A percentile compares a stretch with the other conserved stretches of the same genome.
These are phyloP conservation scores for Callimorpha dominula DNA, from an alignment of 2,888 invertebrate genomes.

Conservation along the genomic window DNA sequence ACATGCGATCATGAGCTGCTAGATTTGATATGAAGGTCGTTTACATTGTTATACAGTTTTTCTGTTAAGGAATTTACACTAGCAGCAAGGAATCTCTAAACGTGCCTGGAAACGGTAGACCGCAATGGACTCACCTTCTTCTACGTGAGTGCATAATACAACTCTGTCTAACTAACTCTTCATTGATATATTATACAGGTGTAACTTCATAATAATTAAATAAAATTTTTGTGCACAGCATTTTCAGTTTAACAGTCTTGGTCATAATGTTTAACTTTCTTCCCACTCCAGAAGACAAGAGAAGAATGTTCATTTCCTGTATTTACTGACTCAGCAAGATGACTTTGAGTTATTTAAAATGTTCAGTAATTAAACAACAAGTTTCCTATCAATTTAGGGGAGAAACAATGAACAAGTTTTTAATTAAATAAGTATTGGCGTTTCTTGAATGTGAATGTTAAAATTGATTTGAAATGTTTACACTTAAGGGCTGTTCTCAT, in stretches of 20 bases:
- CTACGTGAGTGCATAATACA: too few species aligned
- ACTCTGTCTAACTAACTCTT: too few species aligned
- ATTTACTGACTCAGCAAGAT: constrained; percentile 52
- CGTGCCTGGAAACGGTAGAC: too few species aligned
- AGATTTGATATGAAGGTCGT: too few species aligned
- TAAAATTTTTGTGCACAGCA: neutral
- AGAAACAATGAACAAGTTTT: constrained; percentile 66
- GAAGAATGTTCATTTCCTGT: constrained; percentile 51
- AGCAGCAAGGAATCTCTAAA: too few species aligned
- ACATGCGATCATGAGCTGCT: too few species aligned
- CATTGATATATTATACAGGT: neutral
- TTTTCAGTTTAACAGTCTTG: constrained; percentile 5
- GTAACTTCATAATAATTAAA: neutral
- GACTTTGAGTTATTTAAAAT: constrained; percentile 65
- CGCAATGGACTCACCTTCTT: too few species aligned
- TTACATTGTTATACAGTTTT: too few species aligned
- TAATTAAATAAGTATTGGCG: constrained; percentile 74
- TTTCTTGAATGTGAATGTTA: constrained; percentile 56
- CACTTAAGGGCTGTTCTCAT: constrained; percentile 18
- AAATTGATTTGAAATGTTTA: constrained; percentile 65
- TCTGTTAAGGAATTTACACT: too few species aligned
- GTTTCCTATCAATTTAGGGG: constrained; percentile 52
- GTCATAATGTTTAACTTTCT: neutral
- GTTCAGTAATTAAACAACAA: constrained; percentile 64
- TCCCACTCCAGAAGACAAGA: neutral